A percentile compares a stretch with the other conserved stretches of the same genome.
These are phyloP conservation scores for Diorhabda sublineata DNA, from an alignment of 1,140 invertebrate species.

Conservation along the genomic window DNA sequence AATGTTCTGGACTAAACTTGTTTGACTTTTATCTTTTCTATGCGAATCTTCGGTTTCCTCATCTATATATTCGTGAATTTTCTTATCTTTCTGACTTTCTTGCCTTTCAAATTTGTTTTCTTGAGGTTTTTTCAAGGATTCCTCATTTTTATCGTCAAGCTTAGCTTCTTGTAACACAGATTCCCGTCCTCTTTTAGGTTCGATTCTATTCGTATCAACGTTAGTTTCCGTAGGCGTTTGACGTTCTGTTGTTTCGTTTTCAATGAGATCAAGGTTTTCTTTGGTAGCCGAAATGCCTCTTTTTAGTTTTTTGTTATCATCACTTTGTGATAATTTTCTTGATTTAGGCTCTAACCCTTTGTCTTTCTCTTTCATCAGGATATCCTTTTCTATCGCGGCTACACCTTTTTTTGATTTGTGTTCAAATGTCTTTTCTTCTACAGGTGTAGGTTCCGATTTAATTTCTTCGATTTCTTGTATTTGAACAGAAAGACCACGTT, in stretches of 20 bases:
- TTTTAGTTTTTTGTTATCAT: conserved; percentile 24
- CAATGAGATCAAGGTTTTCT: conserved; percentile 22
- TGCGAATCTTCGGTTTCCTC: conserved; percentile 60
- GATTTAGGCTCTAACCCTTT: background rate
- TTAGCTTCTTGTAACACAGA: conserved; percentile 26
- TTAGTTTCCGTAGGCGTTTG: conserved; percentile 36
- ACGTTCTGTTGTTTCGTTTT: conserved; percentile 31
- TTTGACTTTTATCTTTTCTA: conserved; percentile 61
- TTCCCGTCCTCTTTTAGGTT: conserved; percentile 20
- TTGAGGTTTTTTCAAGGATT: conserved; percentile 53
- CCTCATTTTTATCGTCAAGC: conserved; percentile 26
- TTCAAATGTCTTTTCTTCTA: conserved; percentile 13
- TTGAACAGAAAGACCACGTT: conserved; percentile 29
- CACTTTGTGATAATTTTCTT: conserved; percentile 19
- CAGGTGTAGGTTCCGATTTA: background rate
- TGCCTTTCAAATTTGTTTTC: conserved; percentile 39
- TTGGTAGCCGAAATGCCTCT: conserved; percentile 20
- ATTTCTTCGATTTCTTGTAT: conserved; percentile 36
- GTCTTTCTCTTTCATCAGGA: conserved; percentile 6
- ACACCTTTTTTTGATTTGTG: conserved; percentile 22
- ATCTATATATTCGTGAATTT: conserved; percentile 47
- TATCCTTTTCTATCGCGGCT: conserved; percentile 11
- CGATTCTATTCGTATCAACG: conserved; percentile 17
- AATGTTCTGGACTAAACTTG: conserved; percentile 66
- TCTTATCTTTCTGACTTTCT: conserved; percentile 37